Base-by-base conservation (phyloP, 53 echinoderm and acorn worm genomes). In the Henricia sp. region DNA sequence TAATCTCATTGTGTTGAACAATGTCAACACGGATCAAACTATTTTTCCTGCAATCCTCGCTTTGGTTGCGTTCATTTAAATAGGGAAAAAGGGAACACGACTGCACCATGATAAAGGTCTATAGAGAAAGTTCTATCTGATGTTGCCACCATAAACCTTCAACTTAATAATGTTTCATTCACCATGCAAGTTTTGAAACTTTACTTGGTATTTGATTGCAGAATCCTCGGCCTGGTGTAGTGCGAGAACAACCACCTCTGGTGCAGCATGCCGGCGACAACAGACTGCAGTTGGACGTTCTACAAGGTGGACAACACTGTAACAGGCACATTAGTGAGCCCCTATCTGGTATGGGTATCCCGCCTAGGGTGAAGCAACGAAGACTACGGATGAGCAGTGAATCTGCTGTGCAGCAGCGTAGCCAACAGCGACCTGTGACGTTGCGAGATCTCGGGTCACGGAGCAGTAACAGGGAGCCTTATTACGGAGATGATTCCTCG, bases 401-500 rank as follows among this genome's bases (percentile, higher is more conserved):
- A 6, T 34, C 78, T 19, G 78, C 60, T 32, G 12, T 60, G 14
- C 16, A 52, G 2, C 65, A 85, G 62, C 46, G 63, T 11, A 58
- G 58, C 17, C 70, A 27, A 14, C 46, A 62, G 63, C 85, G 35
- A 16, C 37, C 83, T 50, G 10, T 21, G 21, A 19, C 40, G 14
- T 4, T 65, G 30, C 26, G 57, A n/a, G 13, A 70, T 21, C 30
- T 66, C 16, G 40, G 56, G 28, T 0, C 33, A 16, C 38, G 32
- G 3, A 5, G 52, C 17, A 12, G 11, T 1, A 25, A n/a, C 35
- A 42, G 50, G 24, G 50, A 34, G 3, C 24, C 54, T 14, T 70
- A 84, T 26, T 71, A 83, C 5, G 84, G 71, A 8, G 57, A 51
- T 13, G 72, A 71, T 24, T 71, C 59, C 6, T 69, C 70, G 4